Evolutionary conservation across 2,113 vertebrate species (phyloP).

Genomic region (Lichenostomus cassidix): DNA sequence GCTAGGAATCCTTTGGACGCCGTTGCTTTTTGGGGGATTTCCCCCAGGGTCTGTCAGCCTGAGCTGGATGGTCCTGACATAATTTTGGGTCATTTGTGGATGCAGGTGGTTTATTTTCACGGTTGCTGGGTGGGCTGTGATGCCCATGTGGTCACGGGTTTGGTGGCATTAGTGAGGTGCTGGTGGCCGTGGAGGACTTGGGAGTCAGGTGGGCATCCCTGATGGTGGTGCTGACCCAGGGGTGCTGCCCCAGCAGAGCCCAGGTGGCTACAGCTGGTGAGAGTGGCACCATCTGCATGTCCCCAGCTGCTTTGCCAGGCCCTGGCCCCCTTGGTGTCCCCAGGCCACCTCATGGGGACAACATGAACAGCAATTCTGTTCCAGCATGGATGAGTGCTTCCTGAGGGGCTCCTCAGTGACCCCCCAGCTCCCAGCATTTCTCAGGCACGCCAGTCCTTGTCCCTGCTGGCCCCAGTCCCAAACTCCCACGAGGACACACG

Average conservation of each 20-base stretch:
- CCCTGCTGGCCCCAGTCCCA: background rate
- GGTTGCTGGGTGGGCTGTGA: background rate
- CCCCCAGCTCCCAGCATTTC: background rate
- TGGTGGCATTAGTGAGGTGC: background rate
- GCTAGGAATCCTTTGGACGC: background rate
- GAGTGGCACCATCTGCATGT: rapidly evolving
- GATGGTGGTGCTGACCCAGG: background rate
- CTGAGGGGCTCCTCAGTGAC: background rate
- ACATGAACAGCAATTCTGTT: conserved; percentile 29
- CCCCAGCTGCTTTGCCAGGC: background rate
- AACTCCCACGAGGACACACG: background rate
- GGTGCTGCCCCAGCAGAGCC: background rate
- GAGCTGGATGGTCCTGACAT: background rate
- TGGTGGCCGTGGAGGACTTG: rapidly evolving
- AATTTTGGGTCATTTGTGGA: background rate
- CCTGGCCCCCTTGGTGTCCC: background rate
- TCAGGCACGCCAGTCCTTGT: rapidly evolving
- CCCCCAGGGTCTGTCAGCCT: background rate
- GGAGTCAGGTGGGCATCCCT: background rate
- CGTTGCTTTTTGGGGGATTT: background rate
- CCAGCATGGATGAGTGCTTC: conserved; percentile 58
- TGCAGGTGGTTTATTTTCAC: background rate
- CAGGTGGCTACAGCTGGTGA: background rate
- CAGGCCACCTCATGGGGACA: background rate
- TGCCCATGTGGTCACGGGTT: rapidly evolving